Conservation (phyloP, 2,113 vertebrate genomes). For the Ranitomeya imitator region DNA sequence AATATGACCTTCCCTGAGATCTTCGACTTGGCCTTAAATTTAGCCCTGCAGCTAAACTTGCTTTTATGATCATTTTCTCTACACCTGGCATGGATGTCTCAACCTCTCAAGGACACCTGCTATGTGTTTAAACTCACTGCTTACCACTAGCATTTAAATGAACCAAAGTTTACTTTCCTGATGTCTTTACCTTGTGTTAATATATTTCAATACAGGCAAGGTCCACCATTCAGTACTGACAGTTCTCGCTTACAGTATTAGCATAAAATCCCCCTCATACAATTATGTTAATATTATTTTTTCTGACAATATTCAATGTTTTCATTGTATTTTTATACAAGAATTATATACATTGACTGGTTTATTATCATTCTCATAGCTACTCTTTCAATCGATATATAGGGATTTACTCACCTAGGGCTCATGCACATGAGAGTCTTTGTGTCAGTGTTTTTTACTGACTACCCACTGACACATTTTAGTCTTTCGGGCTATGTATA, state of each 20-base stretch:
- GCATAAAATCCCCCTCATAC: not conserved
- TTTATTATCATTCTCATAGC: too few relatives aligned
- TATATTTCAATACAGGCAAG: conserved; percentile 12
- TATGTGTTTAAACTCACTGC: not conserved
- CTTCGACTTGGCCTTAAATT: conserved; percentile 23
- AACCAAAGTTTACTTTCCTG: not conserved
- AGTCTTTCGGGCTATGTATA: too few relatives aligned
- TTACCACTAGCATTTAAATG: conserved; percentile 23
- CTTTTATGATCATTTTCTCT: conserved; percentile 28
- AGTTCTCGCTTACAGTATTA: not conserved
- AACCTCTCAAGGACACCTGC: conserved; percentile 15
- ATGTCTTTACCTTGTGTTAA: conserved; percentile 4
- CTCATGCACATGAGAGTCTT: too few relatives aligned
- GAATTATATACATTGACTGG: too few relatives aligned
- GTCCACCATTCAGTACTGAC: not conserved
- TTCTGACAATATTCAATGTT: not conserved
- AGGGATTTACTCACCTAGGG: too few relatives aligned
- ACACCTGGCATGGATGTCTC: not conserved
- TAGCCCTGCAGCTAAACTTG: conserved; percentile 33
- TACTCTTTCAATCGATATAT: too few relatives aligned
- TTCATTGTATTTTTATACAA: too few relatives aligned
- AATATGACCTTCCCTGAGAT: conserved; percentile 9
- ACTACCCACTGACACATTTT: too few relatives aligned
- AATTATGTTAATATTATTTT: not conserved
- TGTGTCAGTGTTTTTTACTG: too few relatives aligned